phyloP scores from a whole-genome alignment of 2,888 invertebrate species.

The Phyllotreta striolata region DNA sequence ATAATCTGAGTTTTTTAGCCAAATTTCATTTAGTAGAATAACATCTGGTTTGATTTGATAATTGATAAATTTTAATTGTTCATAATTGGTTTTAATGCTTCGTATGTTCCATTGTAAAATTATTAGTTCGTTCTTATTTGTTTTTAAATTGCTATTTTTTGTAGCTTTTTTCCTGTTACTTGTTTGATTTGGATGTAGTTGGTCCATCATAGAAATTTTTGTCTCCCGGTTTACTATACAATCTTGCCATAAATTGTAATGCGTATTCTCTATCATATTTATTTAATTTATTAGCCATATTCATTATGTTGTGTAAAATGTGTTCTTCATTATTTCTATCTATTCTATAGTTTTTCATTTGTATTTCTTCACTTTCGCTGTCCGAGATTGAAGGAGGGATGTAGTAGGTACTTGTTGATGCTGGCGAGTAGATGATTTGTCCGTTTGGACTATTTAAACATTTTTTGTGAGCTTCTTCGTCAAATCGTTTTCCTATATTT shows the following conservation, averaged over 20 bases:
- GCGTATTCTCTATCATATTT: constrained; percentile 6
- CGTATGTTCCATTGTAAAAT: constrained; percentile 10
- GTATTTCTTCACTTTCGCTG: no score
- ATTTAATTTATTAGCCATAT: neutral
- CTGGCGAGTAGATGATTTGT: no score
- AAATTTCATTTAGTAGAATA: constrained; percentile 5
- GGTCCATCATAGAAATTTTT: constrained; percentile 7
- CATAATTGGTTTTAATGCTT: constrained; percentile 20
- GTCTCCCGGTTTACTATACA: constrained; percentile 9
- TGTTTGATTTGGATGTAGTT: neutral
- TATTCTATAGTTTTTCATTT: no score
- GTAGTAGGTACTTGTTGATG: no score
- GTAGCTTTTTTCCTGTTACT: neutral
- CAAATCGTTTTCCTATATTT: no score
- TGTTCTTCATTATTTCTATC: no score
- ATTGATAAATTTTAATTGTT: constrained; percentile 4
- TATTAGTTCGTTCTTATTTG: neutral
- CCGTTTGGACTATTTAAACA: no score
- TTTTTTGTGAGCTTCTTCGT: no score
- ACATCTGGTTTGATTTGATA: constrained; percentile 2
- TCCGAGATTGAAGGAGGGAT: no score
- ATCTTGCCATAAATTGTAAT: constrained; percentile 8
- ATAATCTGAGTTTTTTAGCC: neutral
- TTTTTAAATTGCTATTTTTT: no score
- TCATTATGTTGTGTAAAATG: neutral